Evolutionary conservation across 2,113 vertebrate species (phyloP).

Genomic region (Rhagologus leucostigma): DNA sequence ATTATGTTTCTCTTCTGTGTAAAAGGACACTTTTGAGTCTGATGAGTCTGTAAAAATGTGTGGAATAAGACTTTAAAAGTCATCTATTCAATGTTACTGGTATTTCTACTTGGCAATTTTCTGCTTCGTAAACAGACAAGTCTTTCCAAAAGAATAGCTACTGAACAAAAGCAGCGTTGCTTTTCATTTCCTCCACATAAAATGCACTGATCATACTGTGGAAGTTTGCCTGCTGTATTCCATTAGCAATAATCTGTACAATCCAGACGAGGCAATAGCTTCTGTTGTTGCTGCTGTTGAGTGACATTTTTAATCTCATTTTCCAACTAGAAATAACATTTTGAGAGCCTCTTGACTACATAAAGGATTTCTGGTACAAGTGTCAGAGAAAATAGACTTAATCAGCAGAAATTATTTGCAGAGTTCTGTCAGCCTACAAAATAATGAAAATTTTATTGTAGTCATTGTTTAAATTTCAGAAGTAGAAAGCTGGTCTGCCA

Average conservation of each 20-base stretch:
- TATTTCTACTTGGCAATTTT: background rate
- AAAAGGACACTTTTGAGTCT: background rate
- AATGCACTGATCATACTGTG: background rate
- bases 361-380: background rate
- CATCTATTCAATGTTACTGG: background rate
- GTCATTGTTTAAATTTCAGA: background rate
- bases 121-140: background rate
- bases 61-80: background rate
- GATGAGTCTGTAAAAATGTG: background rate
- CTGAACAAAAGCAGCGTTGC: background rate
- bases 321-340: slow-evolving; percentile 5
- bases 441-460: background rate
- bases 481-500: background rate
- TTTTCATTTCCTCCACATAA: background rate
- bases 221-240: background rate
- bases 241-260: background rate
- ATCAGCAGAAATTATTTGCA: slow-evolving; percentile 23
- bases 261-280: background rate
- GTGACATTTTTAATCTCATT: slow-evolving; percentile 47
- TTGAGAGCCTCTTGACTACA: background rate
- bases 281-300: slow-evolving; percentile 1
- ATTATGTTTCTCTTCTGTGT: background rate
- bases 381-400: background rate
- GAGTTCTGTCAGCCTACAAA: background rate
- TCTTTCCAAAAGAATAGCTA: background rate